A percentile compares a stretch with the other conserved stretches of the same genome.
Evolutionary conservation across 2,113 vertebrate species (phyloP).

Genomic region (Illadopsis cleaveri): DNA sequence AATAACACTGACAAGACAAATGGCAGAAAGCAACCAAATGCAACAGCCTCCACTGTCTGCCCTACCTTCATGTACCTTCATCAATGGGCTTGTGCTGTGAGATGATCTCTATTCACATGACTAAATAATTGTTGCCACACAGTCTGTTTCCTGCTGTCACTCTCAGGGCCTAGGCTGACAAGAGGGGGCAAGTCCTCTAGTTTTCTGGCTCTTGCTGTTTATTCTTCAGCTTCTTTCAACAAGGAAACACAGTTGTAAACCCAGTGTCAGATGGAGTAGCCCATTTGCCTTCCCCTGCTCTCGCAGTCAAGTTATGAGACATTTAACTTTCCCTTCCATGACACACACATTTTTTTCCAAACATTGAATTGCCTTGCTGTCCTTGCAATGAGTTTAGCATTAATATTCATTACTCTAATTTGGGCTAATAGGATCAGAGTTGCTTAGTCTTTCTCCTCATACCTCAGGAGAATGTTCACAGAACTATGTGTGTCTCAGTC

Average conservation of each 20-base stretch:
- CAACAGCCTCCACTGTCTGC: not conserved
- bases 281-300: not conserved
- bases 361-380: not conserved
- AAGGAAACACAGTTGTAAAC: not conserved
- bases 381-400: not conserved
- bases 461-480: not conserved
- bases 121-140: not conserved
- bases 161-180: not conserved
- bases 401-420: not conserved
- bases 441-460: not conserved
- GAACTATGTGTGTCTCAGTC: not conserved
- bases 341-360: not conserved
- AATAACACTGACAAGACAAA: not conserved
- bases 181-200: not conserved
- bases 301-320: not conserved
- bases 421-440: not conserved
- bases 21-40: not conserved
- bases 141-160: not conserved
- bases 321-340: not conserved
- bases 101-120: not conserved
- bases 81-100: not conserved
- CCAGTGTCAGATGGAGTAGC: not conserved
- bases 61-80: not conserved
- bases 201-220: not conserved
- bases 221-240: not conserved